phyloP scores from a whole-genome alignment of 37 sponge, comb jelly and placozoan species.

The Mnemiopsis leidyi region DNA sequence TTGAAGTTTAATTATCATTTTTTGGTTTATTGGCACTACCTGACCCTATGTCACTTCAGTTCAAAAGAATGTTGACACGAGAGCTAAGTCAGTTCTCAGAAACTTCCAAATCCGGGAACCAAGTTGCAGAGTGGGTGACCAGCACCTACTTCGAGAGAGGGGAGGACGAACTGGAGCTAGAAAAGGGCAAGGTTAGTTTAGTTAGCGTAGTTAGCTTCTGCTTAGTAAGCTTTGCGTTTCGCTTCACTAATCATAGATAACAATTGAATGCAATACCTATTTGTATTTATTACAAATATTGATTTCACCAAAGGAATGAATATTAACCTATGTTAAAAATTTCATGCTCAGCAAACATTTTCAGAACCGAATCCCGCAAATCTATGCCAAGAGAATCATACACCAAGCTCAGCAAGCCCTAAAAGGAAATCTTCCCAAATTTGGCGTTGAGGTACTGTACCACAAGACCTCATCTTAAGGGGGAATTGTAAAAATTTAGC shows the following conservation, averaged over 20 bases:
- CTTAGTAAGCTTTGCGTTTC: too few species aligned
- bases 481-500: too few species aligned
- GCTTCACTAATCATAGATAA: too few species aligned
- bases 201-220: too few species aligned
- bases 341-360: constrained; percentile 14
- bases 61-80: constrained; percentile 69
- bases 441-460: constrained; percentile 35
- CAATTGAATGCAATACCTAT: too few species aligned
- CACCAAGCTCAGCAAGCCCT: constrained; percentile 51
- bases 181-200: constrained; percentile 47
- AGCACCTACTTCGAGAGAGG: constrained; percentile 64
- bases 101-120: constrained; percentile 69
- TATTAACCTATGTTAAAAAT: background rate
- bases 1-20: too few species aligned
- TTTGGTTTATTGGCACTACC: too few species aligned
- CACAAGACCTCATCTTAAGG: too few species aligned
- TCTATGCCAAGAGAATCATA: constrained; percentile 14
- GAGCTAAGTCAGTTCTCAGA: constrained; percentile 76
- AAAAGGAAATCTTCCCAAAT: constrained; percentile 40
- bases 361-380: constrained; percentile 32
- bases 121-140: constrained; percentile 75
- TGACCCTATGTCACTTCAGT: constrained; percentile 68
- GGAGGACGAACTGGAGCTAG: constrained; percentile 47
- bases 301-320: background rate
- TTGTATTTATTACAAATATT: too few species aligned